These are phyloP conservation scores for Deroplatys truncata DNA, from an alignment of 2,888 invertebrate species.

Conservation along the genomic window DNA sequence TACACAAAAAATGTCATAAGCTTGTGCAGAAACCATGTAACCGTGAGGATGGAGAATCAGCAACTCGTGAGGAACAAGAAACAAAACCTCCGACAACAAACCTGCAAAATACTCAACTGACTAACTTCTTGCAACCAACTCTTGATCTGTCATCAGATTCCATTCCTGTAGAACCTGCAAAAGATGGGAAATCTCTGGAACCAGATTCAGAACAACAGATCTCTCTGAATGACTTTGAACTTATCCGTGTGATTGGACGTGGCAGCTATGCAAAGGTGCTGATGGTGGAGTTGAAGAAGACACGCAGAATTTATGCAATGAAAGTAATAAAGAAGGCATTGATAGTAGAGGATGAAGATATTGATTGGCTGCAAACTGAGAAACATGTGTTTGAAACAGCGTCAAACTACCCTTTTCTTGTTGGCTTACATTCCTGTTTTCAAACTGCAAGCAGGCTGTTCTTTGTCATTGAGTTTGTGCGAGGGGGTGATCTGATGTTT, in stretches of 20 bases:
- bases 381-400: conserved; percentile 99
- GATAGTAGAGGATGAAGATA: conserved; percentile 96
- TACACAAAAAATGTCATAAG: conserved; percentile 99
- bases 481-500: conserved; percentile 97
- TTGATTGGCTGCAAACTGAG: conserved; percentile 90
- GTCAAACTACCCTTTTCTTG: conserved; percentile 98
- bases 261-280: conserved; percentile 99
- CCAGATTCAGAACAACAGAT: conserved; percentile 60
- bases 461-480: conserved; percentile 98
- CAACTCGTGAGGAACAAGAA: conserved; percentile 42
- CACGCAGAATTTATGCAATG: conserved; percentile 97
- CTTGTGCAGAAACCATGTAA: conserved; percentile 89
- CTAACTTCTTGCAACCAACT: conserved; percentile 53
- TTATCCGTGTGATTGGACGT: conserved; percentile 96
- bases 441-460: conserved; percentile 94
- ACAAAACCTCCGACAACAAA: conserved; percentile 50
- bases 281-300: conserved; percentile 94
- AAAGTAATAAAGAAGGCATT: conserved; percentile 99
- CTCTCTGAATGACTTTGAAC: conserved; percentile 91
- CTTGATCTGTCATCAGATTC: conserved; percentile 53
- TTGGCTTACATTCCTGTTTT: conserved; percentile 98
- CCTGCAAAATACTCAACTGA: conserved; percentile 38
- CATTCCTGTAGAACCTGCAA: conserved; percentile 64
- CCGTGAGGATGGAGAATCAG: conserved; percentile 65
- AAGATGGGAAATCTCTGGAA: conserved; percentile 64